A percentile compares a stretch with the other conserved stretches of the same genome.
These are phyloP conservation scores for Notarius quadriscutis DNA, from an alignment of 2,113 vertebrate species.

Conservation along the genomic window DNA sequence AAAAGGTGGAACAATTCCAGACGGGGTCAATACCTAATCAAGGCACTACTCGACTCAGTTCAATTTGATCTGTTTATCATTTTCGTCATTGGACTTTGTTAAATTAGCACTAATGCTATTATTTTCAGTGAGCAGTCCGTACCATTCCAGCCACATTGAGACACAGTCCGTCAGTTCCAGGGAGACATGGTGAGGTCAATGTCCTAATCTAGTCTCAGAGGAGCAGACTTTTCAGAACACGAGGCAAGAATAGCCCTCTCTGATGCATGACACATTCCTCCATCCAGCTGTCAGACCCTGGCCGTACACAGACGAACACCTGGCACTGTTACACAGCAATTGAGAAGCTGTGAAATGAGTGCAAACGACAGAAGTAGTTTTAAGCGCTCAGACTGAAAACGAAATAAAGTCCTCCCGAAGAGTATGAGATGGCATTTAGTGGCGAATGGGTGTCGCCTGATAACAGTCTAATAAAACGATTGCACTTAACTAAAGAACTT, in stretches of 20 bases:
- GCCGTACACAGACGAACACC: neutral
- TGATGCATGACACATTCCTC: constrained; percentile 42
- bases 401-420: neutral
- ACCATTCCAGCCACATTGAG: neutral
- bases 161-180: constrained; percentile 9
- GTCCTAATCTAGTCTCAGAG: constrained; percentile 35
- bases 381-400: neutral
- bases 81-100: neutral
- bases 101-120: neutral
- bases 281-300: constrained; percentile 42
- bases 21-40: neutral
- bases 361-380: neutral
- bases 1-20: too few species aligned
- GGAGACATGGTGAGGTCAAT: constrained; percentile 41
- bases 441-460: neutral
- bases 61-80: neutral
- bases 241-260: constrained; percentile 38
- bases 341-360: neutral
- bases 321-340: neutral
- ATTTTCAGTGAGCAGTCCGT: neutral
- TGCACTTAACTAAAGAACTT: neutral
- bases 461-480: neutral
- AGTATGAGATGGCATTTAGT: neutral
- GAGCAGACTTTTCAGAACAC: constrained; percentile 2
- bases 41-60: neutral